These are phyloP conservation scores for Gasterosteus aculeatus DNA, from an alignment of 2,113 vertebrate species.

Conservation along the genomic window DNA sequence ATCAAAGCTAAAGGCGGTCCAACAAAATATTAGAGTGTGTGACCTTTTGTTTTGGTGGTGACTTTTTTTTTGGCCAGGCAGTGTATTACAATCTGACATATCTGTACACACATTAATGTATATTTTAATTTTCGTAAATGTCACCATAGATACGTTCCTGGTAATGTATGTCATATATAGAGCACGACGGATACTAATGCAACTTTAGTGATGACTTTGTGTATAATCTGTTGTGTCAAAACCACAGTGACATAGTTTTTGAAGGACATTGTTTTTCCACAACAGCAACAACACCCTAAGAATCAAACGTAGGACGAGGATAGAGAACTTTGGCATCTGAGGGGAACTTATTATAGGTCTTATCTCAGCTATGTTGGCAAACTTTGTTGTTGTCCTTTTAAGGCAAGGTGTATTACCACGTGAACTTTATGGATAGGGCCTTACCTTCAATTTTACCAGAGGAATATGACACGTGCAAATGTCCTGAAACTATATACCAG, in stretches of 20 bases:
- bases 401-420: slow-evolving; percentile 50
- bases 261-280: slow-evolving; percentile 46
- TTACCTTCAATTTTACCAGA: slow-evolving; percentile 62
- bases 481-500: slow-evolving; percentile 68
- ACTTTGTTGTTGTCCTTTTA: slow-evolving; percentile 55
- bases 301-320: slow-evolving; percentile 44
- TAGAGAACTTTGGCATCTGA: slow-evolving; percentile 64
- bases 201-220: background rate
- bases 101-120: background rate
- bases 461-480: slow-evolving; percentile 56
- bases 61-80: too few species aligned
- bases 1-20: too few species aligned
- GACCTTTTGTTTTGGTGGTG: too few species aligned
- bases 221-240: slow-evolving; percentile 28
- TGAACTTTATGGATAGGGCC: slow-evolving; percentile 64
- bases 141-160: background rate
- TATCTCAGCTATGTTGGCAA: slow-evolving; percentile 64
- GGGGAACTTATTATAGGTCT: slow-evolving; percentile 71
- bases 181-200: background rate
- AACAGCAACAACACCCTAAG: slow-evolving; percentile 54
- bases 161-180: background rate
- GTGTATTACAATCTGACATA: background rate
- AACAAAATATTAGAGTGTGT: too few species aligned
- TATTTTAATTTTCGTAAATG: background rate
- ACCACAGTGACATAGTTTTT: slow-evolving; percentile 40